phyloP scores from a whole-genome alignment of 2,113 vertebrate genomes.

The Raja brachyura region DNA sequence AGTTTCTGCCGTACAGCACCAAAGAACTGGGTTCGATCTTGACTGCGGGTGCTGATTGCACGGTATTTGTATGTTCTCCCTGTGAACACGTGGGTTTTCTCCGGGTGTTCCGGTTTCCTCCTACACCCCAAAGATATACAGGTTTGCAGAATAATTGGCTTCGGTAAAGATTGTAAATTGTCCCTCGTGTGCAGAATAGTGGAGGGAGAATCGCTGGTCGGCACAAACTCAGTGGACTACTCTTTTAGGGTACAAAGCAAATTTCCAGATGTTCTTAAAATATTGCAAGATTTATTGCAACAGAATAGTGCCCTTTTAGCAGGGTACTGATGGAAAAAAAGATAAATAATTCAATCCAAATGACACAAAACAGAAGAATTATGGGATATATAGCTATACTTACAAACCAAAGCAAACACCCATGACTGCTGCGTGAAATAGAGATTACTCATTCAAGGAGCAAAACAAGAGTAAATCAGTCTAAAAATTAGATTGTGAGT shows the following conservation, averaged over 20 bases:
- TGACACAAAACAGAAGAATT: neutral
- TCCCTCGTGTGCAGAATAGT: no score
- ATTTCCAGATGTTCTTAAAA: neutral
- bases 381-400: neutral
- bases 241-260: neutral
- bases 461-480: neutral
- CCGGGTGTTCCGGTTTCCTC: no score
- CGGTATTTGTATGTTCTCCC: no score
- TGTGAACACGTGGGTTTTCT: no score
- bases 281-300: neutral
- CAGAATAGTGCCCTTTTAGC: neutral
- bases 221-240: no score
- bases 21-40: no score
- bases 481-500: neutral
- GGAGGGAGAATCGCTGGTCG: no score
- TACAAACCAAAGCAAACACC: neutral
- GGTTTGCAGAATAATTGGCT: no score
- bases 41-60: no score
- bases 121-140: no score
- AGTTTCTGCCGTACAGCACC: no score
- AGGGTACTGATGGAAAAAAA: neutral
- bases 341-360: neutral
- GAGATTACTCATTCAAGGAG: neutral
- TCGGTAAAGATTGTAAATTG: no score
- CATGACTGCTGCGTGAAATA: neutral